Percentiles rank a stretch among this genome's conserved stretches.
phyloP scores from a whole-genome alignment of 1,140 invertebrate species.

The Papilio polyxenes region DNA sequence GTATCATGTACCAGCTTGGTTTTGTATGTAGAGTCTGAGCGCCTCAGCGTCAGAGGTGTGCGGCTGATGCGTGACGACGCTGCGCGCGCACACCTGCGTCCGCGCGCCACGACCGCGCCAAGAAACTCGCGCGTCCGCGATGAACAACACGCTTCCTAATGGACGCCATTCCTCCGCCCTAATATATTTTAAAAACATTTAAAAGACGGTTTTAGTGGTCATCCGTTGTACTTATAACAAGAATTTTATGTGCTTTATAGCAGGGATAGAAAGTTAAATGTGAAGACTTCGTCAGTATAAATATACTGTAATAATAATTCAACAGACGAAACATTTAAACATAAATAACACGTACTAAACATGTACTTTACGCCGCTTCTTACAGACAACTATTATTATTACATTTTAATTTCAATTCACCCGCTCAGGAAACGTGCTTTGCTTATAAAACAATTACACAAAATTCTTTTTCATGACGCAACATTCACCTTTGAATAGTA shows the following conservation, averaged over 20 bases:
- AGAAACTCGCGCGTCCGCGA: constrained; percentile 78
- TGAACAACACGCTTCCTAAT: constrained; percentile 78
- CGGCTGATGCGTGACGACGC: constrained; percentile 81
- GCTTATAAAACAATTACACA: neutral
- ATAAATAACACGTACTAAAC: no score
- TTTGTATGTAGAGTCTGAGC: constrained; percentile 72
- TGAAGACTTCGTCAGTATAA: neutral
- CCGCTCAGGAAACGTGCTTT: neutral
- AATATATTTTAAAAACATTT: neutral
- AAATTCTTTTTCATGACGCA: neutral
- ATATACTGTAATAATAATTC: no score
- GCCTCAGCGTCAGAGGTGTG: constrained; percentile 77
- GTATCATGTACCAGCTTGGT: constrained; percentile 61
- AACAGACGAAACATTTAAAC: neutral
- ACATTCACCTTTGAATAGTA: constrained; percentile 73
- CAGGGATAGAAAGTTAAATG: no score
- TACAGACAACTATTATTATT: neutral
- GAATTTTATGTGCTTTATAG: no score
- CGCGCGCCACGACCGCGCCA: constrained; percentile 69
- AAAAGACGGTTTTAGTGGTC: neutral
- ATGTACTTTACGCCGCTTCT: no score
- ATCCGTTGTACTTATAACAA: neutral
- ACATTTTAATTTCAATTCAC: neutral
- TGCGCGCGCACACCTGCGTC: no score
- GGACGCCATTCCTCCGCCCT: constrained; percentile 78